phyloP scores from a whole-genome alignment of 2,797 vertebrate genomes.

The Tenualosa ilisha region DNA sequence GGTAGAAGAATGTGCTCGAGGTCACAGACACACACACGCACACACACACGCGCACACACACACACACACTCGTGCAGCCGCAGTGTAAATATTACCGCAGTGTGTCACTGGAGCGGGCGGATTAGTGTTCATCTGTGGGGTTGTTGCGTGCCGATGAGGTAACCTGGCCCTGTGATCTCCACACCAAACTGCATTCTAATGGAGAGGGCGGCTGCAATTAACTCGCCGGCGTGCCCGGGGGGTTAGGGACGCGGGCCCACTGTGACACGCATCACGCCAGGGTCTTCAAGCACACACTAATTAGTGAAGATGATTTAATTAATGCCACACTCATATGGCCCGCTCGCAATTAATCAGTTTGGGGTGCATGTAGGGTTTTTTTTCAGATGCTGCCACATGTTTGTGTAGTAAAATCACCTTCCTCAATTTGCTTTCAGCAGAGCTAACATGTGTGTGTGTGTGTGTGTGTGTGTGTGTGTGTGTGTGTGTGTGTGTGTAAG shows the following conservation, averaged over 20 bases:
- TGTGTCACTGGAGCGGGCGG: constrained; percentile 6
- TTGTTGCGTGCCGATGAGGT: constrained; percentile 43
- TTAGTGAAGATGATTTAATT: constrained; percentile 79
- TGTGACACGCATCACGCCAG: constrained; percentile 64
- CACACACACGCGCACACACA: constrained; percentile 12
- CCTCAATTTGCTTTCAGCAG: no score
- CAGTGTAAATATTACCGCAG: constrained; percentile 14
- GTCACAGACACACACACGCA: not conserved
- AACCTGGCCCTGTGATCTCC: constrained; percentile 69
- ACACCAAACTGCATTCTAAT: constrained; percentile 79
- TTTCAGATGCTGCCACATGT: not conserved
- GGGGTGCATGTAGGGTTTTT: constrained; percentile 47
- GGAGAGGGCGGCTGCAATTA: constrained; percentile 75
- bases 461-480: constrained; percentile 62
- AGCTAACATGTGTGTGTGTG: not conserved
- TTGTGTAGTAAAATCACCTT: not conserved
- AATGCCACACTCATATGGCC: constrained; percentile 75
- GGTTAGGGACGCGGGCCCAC: constrained; percentile 72
- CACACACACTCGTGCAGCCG: not conserved
- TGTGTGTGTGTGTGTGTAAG: constrained; percentile 39
- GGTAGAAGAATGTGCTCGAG: not conserved
- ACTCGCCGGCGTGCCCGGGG: constrained; percentile 65
- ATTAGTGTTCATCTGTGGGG: constrained; percentile 42
- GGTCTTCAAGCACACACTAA: constrained; percentile 67
- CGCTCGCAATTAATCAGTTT: constrained; percentile 75